Percentiles rank a stretch among this genome's conserved stretches.
Evolutionary conservation across 2,888 invertebrate species (phyloP).

Genomic region (Bellardia pandia): DNA sequence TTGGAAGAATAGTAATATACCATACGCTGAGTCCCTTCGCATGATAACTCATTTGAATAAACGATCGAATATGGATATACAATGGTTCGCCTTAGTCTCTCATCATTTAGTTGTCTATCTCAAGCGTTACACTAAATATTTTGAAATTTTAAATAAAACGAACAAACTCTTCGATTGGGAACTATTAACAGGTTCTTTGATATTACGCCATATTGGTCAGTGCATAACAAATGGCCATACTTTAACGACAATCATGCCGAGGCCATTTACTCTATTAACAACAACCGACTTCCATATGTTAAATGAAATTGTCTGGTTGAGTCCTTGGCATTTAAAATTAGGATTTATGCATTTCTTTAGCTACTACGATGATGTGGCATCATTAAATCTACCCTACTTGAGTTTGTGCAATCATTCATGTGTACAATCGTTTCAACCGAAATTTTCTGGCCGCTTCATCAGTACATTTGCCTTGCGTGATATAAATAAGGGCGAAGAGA

Average conservation of each 20-base stretch:
- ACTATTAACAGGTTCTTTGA: slow-evolving; percentile 85
- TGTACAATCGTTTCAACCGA: slow-evolving; percentile 91
- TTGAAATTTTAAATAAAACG: slow-evolving; percentile 84
- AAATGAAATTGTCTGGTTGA: slow-evolving; percentile 77
- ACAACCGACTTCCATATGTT: slow-evolving; percentile 73
- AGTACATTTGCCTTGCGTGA: slow-evolving; percentile 89
- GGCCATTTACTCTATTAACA: slow-evolving; percentile 14
- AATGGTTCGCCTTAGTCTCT: slow-evolving; percentile 89
- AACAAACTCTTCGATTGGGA: slow-evolving; percentile 83
- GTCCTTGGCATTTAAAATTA: slow-evolving; percentile 76
- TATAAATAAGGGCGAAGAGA: slow-evolving; percentile 88
- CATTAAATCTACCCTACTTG: slow-evolving; percentile 93
- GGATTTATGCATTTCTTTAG: slow-evolving; percentile 78
- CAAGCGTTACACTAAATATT: slow-evolving; percentile 87
- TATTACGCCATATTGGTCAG: slow-evolving; percentile 92
- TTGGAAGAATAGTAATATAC: slow-evolving; percentile 36
- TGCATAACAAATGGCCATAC: slow-evolving; percentile 91
- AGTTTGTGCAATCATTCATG: slow-evolving; percentile 98
- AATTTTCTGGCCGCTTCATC: slow-evolving; percentile 89
- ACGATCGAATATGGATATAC: slow-evolving; percentile 87
- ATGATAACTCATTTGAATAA: slow-evolving; percentile 89
- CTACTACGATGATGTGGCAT: slow-evolving; percentile 86
- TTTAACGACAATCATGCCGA: slow-evolving; percentile 81
- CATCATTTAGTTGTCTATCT: slow-evolving; percentile 88
- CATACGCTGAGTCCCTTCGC: slow-evolving; percentile 75